Base-by-base conservation (phyloP, 2,797 vertebrate species). In the Phoxinus dragarum region DNA sequence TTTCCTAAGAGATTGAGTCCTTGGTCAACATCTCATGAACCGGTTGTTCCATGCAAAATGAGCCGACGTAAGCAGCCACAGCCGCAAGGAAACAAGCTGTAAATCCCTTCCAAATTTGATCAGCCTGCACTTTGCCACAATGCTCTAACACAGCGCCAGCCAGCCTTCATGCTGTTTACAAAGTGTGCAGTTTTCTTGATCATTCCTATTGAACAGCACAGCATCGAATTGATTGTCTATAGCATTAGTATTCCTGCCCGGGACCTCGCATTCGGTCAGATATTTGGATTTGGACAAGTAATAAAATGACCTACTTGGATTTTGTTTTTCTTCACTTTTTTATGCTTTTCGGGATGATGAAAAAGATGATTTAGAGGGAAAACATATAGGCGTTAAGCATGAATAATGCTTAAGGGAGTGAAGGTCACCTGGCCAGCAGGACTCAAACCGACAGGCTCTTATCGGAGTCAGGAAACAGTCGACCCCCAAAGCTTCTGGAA, bases 21-120 rank as follows among this genome's bases (percentile, higher is more conserved):
- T 92, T 91, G 90, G 93, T 93, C 91, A 93, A 93, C 92, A 91
- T 91, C 88, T 90, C 85, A 87, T 72, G 77, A 82, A 87, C 82
- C 88, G 89, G 89, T 91, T 85, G 86, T 76, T 81, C 47, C 21
- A 71, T 88, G 82, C 88, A 88, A 71, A 91, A 89, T 80, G 85
- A 90, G 89, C 89, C 44, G 80, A 88, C 91, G 91, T 94, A 92
- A 91, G 93, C 90, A 89, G 80, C 75, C 86, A 66, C 83, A 88
- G 88, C 85, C 75, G 61, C 61, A 83, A 88, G 86, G 86, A 91
- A 91, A 93, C 90, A 88, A 89, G 91, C 89, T 90, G 93, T 94
- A 94, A 95, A 95, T 95, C 93, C 93, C 85, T 84, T 86, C 89
- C 87, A 94, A 93, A 94, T 94, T 93, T 93, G 94, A 95, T 94